Evolutionary conservation across 2,113 vertebrate species (phyloP), one percentile per base, ranked within the genome.

Genomic region (Pedetes capensis): DNA sequence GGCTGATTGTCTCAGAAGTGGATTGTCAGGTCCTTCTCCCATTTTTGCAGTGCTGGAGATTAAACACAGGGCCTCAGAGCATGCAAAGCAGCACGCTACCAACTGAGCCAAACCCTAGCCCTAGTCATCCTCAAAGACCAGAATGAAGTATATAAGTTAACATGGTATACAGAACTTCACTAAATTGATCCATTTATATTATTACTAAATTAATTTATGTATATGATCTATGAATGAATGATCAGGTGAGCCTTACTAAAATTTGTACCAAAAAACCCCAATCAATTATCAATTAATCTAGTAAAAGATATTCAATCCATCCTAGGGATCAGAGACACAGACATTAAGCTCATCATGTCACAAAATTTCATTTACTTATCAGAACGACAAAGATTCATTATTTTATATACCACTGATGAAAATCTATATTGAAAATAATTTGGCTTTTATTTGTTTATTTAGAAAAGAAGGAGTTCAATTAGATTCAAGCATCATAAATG

Each of bases 361-460:
- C 27, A 34, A 18, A n/a, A 64, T 81, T 89, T 80, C 85, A 29
- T 72, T 87, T 92, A 12, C 81, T 94, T 92, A 81, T 61, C 20
- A 75, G 37, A 57, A 87, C 59, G 29, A 44, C 34, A 79, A 79
- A 92, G 2, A 39, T 89, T 44, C 79, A 82, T 25, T 66, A 49
- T 68, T 80, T 84, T 59, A 55, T 59, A 74, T 2, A 57, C 11
- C 32, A 9, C 6, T 93, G 10, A 27, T 68, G 37, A 74, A 6
- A 84, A 71, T 71, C n/a, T 66, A 57, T 82, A 47, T 92, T 27
- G 12, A 82, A 94, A 94, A 71, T 89, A 57, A 93, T 44, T 78
- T 90, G 34, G 13, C 9, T 53, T 75, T 42, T 57, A 18, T 94
- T n/a, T 11, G 6, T 17, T 44, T n/a, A n/a, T n/a, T n/a, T 61